phyloP scores from a whole-genome alignment of 2,113 vertebrate species.

The Chaetodon trifascialis region DNA sequence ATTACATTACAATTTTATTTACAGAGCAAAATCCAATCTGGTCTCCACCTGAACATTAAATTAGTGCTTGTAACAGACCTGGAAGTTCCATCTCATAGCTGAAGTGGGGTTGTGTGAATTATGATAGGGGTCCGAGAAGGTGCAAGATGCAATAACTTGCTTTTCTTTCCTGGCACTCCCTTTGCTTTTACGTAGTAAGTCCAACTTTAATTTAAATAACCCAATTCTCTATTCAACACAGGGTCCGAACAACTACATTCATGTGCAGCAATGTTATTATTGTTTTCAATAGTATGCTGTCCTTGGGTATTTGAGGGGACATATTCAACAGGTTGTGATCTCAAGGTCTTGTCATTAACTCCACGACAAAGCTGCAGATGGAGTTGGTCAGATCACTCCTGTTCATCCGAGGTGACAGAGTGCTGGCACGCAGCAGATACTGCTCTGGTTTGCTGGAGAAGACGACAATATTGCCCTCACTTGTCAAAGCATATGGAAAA shows the following conservation, averaged over 20 bases:
- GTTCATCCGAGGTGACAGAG: conserved; percentile 25
- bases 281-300: neutral
- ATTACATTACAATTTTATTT: neutral
- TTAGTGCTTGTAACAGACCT: neutral
- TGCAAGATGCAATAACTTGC: neutral
- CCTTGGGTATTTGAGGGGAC: conserved; percentile 5
- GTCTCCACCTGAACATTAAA: conserved; percentile 8
- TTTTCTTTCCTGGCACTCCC: neutral
- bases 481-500: conserved; percentile 7
- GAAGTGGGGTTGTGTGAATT: neutral
- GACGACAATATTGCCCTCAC: neutral
- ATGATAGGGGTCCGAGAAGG: neutral
- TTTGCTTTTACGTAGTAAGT: neutral
- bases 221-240: neutral
- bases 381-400: conserved; percentile 11
- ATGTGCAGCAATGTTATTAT: neutral
- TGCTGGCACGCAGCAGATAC: conserved; percentile 34
- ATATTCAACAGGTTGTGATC: conserved; percentile 16
- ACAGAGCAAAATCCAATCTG: neutral
- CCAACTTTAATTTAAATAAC: neutral
- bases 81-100: neutral
- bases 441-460: conserved; percentile 13
- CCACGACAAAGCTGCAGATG: neutral
- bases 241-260: neutral
- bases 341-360: conserved; percentile 8